Conservation (phyloP, 1,140 invertebrate genomes). For the Nasonia vitripennis region DNA sequence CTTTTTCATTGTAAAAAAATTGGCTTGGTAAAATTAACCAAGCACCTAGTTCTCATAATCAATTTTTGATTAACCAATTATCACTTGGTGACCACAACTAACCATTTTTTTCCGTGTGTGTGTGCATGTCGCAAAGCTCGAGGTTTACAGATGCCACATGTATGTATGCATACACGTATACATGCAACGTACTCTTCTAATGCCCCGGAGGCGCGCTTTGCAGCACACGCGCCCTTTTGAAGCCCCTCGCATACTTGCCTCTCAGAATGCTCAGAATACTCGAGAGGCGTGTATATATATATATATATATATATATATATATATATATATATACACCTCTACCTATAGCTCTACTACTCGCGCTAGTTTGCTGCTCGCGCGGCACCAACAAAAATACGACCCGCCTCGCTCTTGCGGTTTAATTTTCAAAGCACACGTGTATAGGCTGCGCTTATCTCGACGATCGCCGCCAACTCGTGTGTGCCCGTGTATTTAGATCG, state of each 20-base stretch:
- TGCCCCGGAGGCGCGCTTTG: slow-evolving; percentile 53
- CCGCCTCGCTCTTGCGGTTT: slow-evolving; percentile 48
- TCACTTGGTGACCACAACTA: no score
- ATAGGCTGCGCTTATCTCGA: background rate
- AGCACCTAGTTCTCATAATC: no score
- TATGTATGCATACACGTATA: background rate
- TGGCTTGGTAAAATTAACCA: no score
- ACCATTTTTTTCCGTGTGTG: no score
- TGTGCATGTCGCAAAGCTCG: slow-evolving; percentile 22
- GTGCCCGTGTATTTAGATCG: background rate
- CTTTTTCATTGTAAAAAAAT: no score
- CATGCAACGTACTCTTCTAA: slow-evolving; percentile 39
- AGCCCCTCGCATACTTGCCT: slow-evolving; percentile 54
- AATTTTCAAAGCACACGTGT: slow-evolving; percentile 52
- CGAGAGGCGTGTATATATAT: background rate
- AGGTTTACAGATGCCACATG: slow-evolving; percentile 4
- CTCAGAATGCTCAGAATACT: slow-evolving; percentile 53
- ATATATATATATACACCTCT: no score
- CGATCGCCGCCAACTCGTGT: background rate
- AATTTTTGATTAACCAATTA: no score
- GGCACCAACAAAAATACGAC: background rate
- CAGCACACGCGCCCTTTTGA: slow-evolving; percentile 51
- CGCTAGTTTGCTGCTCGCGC: background rate
- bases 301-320: no score
- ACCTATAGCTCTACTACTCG: slow-evolving; percentile 41